phyloP scores from a whole-genome alignment of 2,888 invertebrate genomes.

The Tiliacea citrago region DNA sequence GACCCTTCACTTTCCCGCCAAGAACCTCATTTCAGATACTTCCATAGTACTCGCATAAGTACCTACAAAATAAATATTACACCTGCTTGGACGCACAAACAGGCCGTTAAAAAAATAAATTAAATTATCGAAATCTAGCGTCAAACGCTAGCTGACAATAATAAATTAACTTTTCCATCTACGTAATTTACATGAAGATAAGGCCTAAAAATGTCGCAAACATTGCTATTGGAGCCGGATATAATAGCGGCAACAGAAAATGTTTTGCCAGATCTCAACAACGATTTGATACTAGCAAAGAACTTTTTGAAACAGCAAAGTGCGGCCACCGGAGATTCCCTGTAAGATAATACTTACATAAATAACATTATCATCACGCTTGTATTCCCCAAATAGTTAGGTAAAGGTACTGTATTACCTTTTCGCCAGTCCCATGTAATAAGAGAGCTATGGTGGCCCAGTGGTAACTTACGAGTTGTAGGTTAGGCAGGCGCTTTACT shows the following conservation, averaged over 20 bases:
- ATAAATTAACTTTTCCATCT: not conserved
- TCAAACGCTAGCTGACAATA: conserved; percentile 23
- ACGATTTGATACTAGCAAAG: conserved; percentile 91
- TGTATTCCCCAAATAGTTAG: not conserved
- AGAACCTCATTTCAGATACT: not conserved
- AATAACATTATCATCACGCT: not conserved
- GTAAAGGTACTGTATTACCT: not conserved
- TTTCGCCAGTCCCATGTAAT: not conserved
- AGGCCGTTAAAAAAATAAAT: not conserved
- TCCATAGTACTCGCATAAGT: too few relatives aligned
- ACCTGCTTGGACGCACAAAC: not conserved
- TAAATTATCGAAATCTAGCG: conserved; percentile 11
- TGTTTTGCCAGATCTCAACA: conserved; percentile 88
- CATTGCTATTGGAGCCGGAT: conserved; percentile 85
- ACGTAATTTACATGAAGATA: conserved; percentile 33
- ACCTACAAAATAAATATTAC: not conserved
- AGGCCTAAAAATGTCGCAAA: conserved; percentile 78
- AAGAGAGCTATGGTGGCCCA: too few relatives aligned
- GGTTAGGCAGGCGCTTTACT: too few relatives aligned
- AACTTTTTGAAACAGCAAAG: conserved; percentile 92
- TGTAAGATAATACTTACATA: conserved; percentile 83
- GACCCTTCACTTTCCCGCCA: too few relatives aligned
- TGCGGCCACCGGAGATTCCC: conserved; percentile 91
- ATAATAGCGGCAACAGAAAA: conserved; percentile 87
- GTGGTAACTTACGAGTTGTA: too few relatives aligned